Conservation (phyloP, 2,888 invertebrate species). For the Drosophila barbarae region DNA sequence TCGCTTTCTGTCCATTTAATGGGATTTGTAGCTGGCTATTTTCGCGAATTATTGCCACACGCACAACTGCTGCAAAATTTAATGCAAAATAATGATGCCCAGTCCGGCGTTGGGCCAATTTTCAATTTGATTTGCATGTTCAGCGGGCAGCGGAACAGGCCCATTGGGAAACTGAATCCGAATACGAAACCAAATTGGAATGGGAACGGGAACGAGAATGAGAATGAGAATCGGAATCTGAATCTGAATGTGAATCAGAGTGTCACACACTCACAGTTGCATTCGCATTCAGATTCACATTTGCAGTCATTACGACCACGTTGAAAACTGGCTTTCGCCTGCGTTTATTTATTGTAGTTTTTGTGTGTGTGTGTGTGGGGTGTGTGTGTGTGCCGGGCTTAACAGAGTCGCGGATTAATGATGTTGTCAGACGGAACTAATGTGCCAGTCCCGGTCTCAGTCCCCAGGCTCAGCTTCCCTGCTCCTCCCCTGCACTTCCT, state of each 20-base stretch:
- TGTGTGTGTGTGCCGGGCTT: conserved; percentile 8
- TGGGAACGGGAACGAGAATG: neutral
- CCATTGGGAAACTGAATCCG: conserved; percentile 2
- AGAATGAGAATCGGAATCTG: conserved; percentile 1
- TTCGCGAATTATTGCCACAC: conserved; percentile 39
- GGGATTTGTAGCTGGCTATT: conserved; percentile 27
- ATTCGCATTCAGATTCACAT: neutral
- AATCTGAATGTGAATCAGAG: conserved; percentile 5
- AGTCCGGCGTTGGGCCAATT: conserved; percentile 28
- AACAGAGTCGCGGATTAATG: conserved; percentile 31
- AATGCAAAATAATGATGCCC: conserved; percentile 49
- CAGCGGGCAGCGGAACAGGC: conserved; percentile 4
- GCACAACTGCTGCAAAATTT: conserved; percentile 36
- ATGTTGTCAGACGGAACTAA: conserved; percentile 24
- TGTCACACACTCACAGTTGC: conserved; percentile 1
- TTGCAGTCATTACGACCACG: conserved; percentile 17
- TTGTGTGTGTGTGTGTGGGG: conserved; percentile 1
- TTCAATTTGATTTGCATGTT: conserved; percentile 45
- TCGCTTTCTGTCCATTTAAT: conserved; percentile 39
- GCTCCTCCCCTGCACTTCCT: conserved; percentile 1
- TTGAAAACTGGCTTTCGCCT: conserved; percentile 29
- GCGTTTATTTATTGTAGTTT: conserved; percentile 35
- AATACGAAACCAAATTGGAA: neutral
- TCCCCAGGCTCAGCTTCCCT: neutral
- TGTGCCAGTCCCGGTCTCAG: conserved; percentile 17